These are phyloP conservation scores for Scaptomyza caliginosa DNA, from an alignment of 2,888 invertebrate species.

Conservation along the genomic window DNA sequence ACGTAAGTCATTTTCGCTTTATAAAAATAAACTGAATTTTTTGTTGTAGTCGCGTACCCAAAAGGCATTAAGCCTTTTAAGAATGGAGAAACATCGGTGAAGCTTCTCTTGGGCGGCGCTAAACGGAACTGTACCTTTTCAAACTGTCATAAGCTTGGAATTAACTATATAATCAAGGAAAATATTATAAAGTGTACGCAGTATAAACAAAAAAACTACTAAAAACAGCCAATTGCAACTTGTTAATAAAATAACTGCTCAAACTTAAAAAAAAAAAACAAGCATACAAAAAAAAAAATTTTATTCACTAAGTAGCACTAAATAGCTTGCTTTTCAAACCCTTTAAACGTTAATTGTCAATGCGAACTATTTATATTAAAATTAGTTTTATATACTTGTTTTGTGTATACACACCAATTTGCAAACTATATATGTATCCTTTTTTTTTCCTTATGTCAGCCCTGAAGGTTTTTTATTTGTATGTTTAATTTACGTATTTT, in stretches of 20 bases:
- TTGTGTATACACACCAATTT: conserved; percentile 18
- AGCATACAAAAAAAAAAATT: conserved; percentile 13
- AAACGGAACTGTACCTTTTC: conserved; percentile 14
- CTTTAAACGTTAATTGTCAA: conserved; percentile 26
- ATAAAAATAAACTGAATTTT: conserved; percentile 20
- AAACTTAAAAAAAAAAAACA: conserved; percentile 24
- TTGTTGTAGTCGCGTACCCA: conserved; percentile 4
- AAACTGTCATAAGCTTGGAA: conserved; percentile 32
- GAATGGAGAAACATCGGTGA: conserved; percentile 60
- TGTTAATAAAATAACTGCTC: conserved; percentile 42
- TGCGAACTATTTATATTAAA: conserved; percentile 14
- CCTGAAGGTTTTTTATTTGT: background rate
- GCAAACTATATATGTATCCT: background rate
- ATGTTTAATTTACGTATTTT: background rate
- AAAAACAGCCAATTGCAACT: conserved; percentile 79
- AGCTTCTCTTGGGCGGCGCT: conserved; percentile 62
- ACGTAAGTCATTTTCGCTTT: conserved; percentile 32
- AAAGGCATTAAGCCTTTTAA: conserved; percentile 15
- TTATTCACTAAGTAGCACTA: conserved; percentile 53
- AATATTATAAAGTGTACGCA: conserved; percentile 27
- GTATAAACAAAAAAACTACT: conserved; percentile 43
- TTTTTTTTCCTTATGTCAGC: background rate
- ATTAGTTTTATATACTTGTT: conserved; percentile 9
- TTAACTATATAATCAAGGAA: conserved; percentile 40
- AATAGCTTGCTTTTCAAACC: conserved; percentile 39